Evolutionary conservation across 2,113 vertebrate genomes (phyloP).

Genomic region (Mastomys natalensis): DNA sequence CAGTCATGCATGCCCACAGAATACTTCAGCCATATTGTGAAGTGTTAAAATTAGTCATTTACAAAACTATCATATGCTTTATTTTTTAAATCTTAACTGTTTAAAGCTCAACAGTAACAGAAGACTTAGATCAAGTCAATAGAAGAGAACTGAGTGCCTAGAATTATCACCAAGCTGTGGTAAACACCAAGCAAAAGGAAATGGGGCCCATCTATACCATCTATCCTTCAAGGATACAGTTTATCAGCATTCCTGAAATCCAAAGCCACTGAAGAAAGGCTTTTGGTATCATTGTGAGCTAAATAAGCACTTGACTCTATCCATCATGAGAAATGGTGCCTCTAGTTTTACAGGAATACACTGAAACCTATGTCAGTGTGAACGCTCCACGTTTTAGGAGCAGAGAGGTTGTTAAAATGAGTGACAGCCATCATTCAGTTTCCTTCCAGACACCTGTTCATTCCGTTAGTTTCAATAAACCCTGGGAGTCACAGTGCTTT

Average conservation of each 20-base stretch:
- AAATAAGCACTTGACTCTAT: background rate
- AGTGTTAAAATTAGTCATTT: conserved; percentile 30
- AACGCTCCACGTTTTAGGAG: background rate
- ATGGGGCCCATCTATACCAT: background rate
- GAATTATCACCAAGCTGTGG: conserved; percentile 30
- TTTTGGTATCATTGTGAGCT: background rate
- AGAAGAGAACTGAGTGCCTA: background rate
- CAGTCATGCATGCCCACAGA: background rate
- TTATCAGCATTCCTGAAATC: background rate
- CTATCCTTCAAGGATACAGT: background rate
- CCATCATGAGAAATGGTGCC: conserved; percentile 44
- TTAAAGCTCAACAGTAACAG: conserved; percentile 23
- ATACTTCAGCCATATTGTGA: background rate
- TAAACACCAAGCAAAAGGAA: background rate
- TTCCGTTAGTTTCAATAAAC: background rate
- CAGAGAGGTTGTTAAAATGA: conserved; percentile 6
- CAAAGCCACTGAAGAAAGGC: background rate
- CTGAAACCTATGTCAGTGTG: background rate
- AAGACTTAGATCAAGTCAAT: background rate
- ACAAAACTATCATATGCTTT: background rate
- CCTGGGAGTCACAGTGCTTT: background rate
- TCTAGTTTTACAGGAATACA: conserved; percentile 27
- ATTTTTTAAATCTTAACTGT: background rate
- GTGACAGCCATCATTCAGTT: background rate
- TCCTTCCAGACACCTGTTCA: background rate